These are phyloP conservation scores for Flexamia atlantica DNA, from an alignment of 2,888 invertebrate species.

Conservation along the genomic window DNA sequence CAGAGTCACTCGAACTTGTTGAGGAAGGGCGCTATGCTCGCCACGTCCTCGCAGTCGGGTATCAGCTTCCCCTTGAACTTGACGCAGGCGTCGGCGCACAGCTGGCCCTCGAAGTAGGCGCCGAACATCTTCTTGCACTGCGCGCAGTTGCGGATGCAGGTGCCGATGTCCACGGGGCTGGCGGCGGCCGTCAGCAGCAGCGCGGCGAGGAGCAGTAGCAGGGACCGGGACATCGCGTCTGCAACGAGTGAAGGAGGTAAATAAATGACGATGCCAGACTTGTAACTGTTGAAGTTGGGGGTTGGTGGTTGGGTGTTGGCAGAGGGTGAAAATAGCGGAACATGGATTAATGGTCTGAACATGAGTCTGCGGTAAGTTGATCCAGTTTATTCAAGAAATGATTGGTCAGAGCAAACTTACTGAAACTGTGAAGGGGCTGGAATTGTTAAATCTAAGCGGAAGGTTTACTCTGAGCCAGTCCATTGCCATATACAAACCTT, in stretches of 20 bases:
- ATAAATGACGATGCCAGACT: background rate
- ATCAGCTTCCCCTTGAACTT: constrained; percentile 90
- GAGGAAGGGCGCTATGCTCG: constrained; percentile 88
- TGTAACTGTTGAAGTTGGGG: background rate
- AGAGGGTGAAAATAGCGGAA: background rate
- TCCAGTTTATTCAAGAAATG: too few species aligned
- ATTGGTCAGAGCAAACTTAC: too few species aligned
- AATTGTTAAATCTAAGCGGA: too few species aligned
- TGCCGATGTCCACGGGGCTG: constrained; percentile 74
- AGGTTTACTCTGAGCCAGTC: too few species aligned
- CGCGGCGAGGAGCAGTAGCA: constrained; percentile 26
- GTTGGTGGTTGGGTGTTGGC: too few species aligned
- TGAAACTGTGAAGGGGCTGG: too few species aligned
- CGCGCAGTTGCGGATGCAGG: constrained; percentile 91
- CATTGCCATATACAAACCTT: too few species aligned
- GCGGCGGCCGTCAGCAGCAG: constrained; percentile 56
- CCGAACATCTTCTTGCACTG: constrained; percentile 95
- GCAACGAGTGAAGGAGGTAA: background rate
- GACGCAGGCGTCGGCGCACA: constrained; percentile 91
- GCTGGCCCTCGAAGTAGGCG: constrained; percentile 90
- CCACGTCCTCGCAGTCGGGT: constrained; percentile 91
- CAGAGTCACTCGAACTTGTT: constrained; percentile 77
- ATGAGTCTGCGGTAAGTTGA: background rate
- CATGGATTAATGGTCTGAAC: background rate
- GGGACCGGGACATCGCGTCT: too few species aligned